Percentiles rank a stretch among this genome's conserved stretches.
Evolutionary conservation across 1,140 invertebrate species (phyloP).

Genomic region (Diploscapter pachys): DNA sequence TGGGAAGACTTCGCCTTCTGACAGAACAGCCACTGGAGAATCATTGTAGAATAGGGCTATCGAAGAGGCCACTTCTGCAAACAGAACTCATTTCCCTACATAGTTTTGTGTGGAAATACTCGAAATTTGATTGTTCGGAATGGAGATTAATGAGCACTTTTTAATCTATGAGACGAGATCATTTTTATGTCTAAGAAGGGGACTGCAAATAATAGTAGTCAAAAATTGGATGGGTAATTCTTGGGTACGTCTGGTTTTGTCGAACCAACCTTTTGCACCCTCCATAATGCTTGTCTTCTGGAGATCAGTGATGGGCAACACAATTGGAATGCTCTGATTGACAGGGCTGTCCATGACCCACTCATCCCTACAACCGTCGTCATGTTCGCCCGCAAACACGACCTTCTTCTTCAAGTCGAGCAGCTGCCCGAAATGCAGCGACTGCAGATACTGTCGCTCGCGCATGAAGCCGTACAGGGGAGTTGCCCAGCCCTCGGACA

Average conservation of each 20-base stretch:
- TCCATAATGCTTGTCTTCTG: constrained; percentile 69
- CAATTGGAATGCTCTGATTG: constrained; percentile 93
- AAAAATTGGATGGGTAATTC: too few relatives aligned
- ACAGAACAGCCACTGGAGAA: constrained; percentile 76
- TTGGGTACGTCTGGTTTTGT: too few relatives aligned
- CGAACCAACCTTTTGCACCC: constrained; percentile 41
- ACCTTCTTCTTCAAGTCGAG: constrained; percentile 63
- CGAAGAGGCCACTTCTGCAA: background rate
- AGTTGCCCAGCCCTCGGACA: constrained; percentile 94
- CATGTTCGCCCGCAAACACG: constrained; percentile 38
- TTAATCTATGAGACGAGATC: too few relatives aligned
- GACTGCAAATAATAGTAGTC: too few relatives aligned
- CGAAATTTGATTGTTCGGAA: too few relatives aligned
- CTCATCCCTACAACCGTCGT: constrained; percentile 40
- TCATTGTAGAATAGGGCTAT: constrained; percentile 69
- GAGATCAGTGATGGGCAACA: constrained; percentile 76
- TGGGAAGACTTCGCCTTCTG: constrained; percentile 86
- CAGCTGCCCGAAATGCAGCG: constrained; percentile 86
- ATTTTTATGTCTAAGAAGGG: too few relatives aligned
- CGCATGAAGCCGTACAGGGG: constrained; percentile 92
- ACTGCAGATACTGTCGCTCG: constrained; percentile 87
- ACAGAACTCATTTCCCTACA: constrained; percentile 55
- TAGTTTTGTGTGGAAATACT: too few relatives aligned
- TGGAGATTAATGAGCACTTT: too few relatives aligned
- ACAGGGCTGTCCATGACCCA: constrained; percentile 61